A percentile compares a stretch with the other conserved stretches of the same genome.
Evolutionary conservation across 2,797 vertebrate species (phyloP).

Genomic region (Petrocephalus schoutedeni): DNA sequence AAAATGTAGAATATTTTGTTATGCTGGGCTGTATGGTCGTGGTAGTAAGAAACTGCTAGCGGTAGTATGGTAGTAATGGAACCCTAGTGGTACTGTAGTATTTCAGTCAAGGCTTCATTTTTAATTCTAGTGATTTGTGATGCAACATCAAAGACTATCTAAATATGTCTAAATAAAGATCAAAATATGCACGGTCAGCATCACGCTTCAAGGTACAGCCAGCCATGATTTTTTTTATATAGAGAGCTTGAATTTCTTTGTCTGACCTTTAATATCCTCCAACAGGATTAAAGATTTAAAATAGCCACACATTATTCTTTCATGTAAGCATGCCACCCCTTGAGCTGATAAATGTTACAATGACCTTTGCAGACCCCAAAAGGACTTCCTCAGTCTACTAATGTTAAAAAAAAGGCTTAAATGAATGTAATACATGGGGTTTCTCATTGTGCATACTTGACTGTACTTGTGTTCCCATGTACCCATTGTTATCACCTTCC

Average conservation of each 20-base stretch:
- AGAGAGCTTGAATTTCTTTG: background rate
- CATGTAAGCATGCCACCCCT: background rate
- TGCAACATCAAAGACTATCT: background rate
- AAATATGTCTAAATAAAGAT: background rate
- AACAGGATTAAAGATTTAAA: background rate
- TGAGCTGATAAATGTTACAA: background rate
- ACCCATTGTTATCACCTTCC: background rate
- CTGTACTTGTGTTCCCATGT: background rate
- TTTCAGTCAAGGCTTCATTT: background rate
- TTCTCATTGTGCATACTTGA: background rate
- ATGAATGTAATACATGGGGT: background rate
- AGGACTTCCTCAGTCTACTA: background rate
- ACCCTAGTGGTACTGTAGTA: no score
- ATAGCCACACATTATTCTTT: slow-evolving; percentile 7
- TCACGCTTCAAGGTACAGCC: background rate
- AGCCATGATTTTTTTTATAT: background rate
- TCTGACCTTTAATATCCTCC: background rate
- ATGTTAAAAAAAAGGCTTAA: background rate
- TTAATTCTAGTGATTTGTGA: background rate
- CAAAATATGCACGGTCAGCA: background rate
- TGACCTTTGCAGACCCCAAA: background rate
- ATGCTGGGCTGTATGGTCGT: background rate
- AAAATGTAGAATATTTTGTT: background rate
- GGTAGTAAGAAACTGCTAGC: background rate
- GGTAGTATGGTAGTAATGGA: no score